These are phyloP conservation scores for Calidris pugnax DNA, from an alignment of 2,113 vertebrate species.

Conservation along the genomic window DNA sequence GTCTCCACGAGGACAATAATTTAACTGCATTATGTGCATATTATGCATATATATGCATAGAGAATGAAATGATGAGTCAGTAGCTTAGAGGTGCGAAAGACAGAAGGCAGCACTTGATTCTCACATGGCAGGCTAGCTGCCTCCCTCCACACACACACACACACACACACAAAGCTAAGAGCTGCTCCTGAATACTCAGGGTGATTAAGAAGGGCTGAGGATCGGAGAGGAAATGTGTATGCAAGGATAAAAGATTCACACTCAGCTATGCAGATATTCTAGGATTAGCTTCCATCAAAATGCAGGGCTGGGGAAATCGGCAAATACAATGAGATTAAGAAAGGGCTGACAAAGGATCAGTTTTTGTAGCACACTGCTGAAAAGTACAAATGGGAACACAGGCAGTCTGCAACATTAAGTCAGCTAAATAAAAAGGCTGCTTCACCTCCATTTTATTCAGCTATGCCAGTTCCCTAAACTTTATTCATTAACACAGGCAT, in stretches of 20 bases:
- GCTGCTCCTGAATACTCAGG: background rate
- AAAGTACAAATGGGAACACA: background rate
- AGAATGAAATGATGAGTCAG: constrained; percentile 53
- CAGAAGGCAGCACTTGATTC: constrained; percentile 49
- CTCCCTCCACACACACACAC: accelerated
- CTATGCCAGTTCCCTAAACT: background rate
- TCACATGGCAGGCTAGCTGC: constrained; percentile 33
- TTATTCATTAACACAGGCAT: background rate
- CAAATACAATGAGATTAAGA: constrained; percentile 50
- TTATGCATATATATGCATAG: constrained; percentile 59
- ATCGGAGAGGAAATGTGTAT: background rate
- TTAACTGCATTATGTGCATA: constrained; percentile 24
- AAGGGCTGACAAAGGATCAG: constrained; percentile 49
- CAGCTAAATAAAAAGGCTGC: constrained; percentile 20
- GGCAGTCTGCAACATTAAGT: background rate
- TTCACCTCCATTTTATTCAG: constrained; percentile 23
- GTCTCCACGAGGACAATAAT: background rate
- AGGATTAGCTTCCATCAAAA: constrained; percentile 44
- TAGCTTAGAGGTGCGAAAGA: constrained; percentile 50
- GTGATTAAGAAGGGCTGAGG: constrained; percentile 32
- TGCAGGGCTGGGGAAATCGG: constrained; percentile 31
- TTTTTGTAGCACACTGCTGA: constrained; percentile 21
- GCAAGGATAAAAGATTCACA: background rate
- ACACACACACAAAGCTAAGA: background rate
- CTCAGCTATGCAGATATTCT: constrained; percentile 32